Evolutionary conservation across 2,797 vertebrate species (phyloP).

Genomic region (Cygnus olor): DNA sequence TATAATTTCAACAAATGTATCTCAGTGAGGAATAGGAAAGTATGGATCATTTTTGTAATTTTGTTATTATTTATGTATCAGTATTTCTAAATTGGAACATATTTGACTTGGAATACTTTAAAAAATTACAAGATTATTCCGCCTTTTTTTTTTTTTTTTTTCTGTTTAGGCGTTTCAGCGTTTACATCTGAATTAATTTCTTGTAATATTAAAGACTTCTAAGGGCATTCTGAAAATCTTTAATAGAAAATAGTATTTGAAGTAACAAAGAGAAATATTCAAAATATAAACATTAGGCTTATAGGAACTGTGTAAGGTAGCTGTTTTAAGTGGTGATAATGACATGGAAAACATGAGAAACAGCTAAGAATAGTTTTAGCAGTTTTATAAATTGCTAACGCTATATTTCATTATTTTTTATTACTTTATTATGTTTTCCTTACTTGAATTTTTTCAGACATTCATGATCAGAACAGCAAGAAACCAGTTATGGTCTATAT

Average conservation of each 20-base stretch:
- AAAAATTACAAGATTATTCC: background rate
- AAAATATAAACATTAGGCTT: background rate
- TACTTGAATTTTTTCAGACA: constrained; percentile 82
- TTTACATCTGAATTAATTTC: background rate
- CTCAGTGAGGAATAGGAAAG: background rate
- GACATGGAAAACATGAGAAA: background rate
- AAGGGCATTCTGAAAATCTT: background rate
- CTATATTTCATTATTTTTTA: background rate
- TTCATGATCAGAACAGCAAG: constrained; percentile 90
- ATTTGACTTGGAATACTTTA: background rate
- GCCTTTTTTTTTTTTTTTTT: background rate
- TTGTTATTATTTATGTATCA: background rate
- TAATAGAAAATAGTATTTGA: background rate
- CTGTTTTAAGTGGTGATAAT: background rate
- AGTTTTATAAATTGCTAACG: background rate
- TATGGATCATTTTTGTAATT: background rate
- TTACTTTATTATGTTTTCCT: constrained; percentile 66
- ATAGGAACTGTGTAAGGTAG: background rate
- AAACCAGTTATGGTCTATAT: constrained; percentile 98
- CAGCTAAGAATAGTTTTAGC: background rate
- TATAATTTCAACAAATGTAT: background rate
- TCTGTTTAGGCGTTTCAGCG: background rate
- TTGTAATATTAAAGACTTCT: background rate
- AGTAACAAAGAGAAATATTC: background rate
- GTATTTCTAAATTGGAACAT: background rate